Conservation (phyloP, 2,888 invertebrate species). For the Eupithecia subumbrata region DNA sequence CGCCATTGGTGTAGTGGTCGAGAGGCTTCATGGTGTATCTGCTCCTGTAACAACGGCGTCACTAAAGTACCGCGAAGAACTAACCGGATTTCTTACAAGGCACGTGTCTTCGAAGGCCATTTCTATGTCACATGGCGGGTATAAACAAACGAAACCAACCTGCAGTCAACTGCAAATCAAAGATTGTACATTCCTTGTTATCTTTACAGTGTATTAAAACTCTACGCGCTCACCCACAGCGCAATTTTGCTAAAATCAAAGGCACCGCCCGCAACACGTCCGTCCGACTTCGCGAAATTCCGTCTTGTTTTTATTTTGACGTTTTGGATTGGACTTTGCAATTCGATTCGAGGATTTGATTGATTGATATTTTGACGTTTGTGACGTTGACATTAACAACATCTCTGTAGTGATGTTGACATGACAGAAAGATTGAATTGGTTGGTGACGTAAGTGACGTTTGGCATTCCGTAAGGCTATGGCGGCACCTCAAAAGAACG, state of each 20-base stretch:
- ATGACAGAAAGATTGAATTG: not conserved
- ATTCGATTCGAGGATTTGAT: not conserved
- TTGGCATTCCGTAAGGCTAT: not conserved
- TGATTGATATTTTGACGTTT: not conserved
- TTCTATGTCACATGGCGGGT: slow-evolving; percentile 57
- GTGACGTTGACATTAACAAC: not conserved
- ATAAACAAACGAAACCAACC: slow-evolving; percentile 47
- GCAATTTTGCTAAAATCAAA: slow-evolving; percentile 15
- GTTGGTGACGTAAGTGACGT: not conserved
- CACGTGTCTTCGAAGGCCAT: slow-evolving; percentile 49
- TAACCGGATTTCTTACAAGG: slow-evolving; percentile 47
- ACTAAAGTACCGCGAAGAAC: slow-evolving; percentile 12
- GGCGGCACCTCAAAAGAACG: too few species aligned
- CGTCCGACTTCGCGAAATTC: slow-evolving; percentile 19
- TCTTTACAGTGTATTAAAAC: slow-evolving; percentile 6
- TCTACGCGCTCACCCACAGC: not conserved
- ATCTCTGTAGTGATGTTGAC: too few species aligned
- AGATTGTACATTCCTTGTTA: slow-evolving; percentile 14
- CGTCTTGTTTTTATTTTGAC: slow-evolving; percentile 55
- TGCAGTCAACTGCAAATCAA: slow-evolving; percentile 40
- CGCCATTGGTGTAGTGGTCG: slow-evolving; percentile 68
- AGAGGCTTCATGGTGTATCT: slow-evolving; percentile 62
- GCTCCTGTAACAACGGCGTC: slow-evolving; percentile 33
- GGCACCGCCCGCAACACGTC: slow-evolving; percentile 34
- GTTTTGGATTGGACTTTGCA: not conserved